A percentile compares a stretch with the other conserved stretches of the same genome.
Evolutionary conservation across 2,113 vertebrate genomes (phyloP).

Genomic region (Gymnarchus niloticus): DNA sequence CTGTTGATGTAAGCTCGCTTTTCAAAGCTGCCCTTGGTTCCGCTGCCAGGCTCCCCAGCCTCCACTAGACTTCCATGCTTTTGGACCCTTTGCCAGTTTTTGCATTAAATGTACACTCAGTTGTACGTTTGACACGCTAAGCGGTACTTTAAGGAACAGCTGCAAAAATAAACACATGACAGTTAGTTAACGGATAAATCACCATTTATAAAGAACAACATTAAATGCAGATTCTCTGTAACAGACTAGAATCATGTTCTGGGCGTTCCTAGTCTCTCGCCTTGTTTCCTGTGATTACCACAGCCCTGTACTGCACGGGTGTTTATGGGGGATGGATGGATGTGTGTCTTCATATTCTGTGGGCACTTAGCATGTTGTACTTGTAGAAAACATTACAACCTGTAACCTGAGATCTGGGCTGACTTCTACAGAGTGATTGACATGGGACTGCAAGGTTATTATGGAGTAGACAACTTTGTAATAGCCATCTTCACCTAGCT

Average conservation of each 20-base stretch:
- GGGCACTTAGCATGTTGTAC: not conserved
- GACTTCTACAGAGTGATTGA: not conserved
- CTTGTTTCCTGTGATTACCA: not conserved
- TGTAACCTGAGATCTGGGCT: not conserved
- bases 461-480: conserved; percentile 26
- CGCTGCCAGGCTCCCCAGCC: too few species aligned
- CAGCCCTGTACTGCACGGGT: not conserved
- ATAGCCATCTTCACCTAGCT: conserved; percentile 15
- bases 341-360: not conserved
- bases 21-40: too few species aligned
- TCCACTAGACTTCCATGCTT: too few species aligned
- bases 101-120: not conserved
- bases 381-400: not conserved
- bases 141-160: not conserved
- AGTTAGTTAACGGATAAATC: not conserved
- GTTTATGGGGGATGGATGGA: not conserved
- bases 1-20: too few species aligned
- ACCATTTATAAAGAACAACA: not conserved
- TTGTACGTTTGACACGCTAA: too few species aligned
- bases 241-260: not conserved
- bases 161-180: too few species aligned
- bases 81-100: not conserved
- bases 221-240: not conserved
- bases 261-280: not conserved
- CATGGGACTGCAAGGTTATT: conserved; percentile 20